Conservation (phyloP, 2,113 vertebrate species). For the Paralichthys olivaceus region DNA sequence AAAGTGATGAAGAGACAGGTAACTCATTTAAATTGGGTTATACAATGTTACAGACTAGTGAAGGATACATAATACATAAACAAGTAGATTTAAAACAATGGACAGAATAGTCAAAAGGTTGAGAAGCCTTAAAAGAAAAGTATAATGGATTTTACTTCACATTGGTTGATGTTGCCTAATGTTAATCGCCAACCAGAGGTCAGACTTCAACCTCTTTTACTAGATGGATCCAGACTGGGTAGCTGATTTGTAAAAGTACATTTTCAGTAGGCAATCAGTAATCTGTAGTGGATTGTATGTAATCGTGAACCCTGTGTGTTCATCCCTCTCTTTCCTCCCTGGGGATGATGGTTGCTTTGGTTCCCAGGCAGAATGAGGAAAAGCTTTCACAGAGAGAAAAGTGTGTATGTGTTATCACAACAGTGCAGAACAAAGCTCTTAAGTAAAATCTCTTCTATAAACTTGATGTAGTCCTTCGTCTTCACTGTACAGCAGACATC, state of each 20-base stretch:
- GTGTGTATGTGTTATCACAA: background rate
- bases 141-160: background rate
- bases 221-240: background rate
- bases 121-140: background rate
- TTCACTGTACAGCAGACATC: background rate
- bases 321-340: slow-evolving; percentile 57
- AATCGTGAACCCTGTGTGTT: slow-evolving; percentile 26
- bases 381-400: slow-evolving; percentile 15
- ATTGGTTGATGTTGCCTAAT: background rate
- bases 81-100: background rate
- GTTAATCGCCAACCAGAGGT: background rate
- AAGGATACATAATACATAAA: background rate
- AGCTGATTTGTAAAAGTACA: background rate
- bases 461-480: background rate
- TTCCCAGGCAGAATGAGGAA: slow-evolving; percentile 66
- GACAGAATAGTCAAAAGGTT: background rate
- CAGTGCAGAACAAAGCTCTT: background rate
- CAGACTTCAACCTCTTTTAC: slow-evolving; percentile 1
- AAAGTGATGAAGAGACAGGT: background rate
- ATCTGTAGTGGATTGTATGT: slow-evolving; percentile 19
- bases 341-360: slow-evolving; percentile 58
- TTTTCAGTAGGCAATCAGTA: slow-evolving; percentile 32
- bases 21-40: background rate
- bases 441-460: background rate
- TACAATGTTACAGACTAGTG: background rate